phyloP scores from a whole-genome alignment of 2,797 vertebrate species.

The Dryobates pubescens region DNA sequence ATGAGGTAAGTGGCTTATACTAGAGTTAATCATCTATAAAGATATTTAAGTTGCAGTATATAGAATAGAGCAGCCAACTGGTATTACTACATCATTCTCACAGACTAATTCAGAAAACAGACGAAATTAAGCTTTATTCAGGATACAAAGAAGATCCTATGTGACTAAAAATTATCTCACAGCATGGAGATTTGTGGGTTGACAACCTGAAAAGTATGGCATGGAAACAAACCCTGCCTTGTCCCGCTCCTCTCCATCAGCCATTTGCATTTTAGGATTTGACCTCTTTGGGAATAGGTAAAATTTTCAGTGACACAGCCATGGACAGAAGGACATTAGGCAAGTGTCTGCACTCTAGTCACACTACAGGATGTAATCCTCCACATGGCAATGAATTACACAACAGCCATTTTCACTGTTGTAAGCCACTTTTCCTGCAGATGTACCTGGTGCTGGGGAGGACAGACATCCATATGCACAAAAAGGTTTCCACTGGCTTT shows the following conservation, averaged over 20 bases:
- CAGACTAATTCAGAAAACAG: not conserved
- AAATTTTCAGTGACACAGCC: not conserved
- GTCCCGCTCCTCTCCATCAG: not conserved
- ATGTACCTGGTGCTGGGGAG: not conserved
- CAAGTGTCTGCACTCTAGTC: not conserved
- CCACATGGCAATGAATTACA: not conserved
- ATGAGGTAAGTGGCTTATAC: not conserved
- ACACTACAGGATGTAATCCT: not conserved
- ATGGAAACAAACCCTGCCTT: not conserved
- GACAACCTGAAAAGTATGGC: not conserved
- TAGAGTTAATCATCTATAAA: not conserved
- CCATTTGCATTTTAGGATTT: not conserved
- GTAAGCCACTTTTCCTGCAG: not conserved
- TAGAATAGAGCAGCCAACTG: not conserved
- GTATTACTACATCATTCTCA: not conserved
- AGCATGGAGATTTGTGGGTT: not conserved
- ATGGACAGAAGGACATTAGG: fast-evolving
- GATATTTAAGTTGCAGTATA: not conserved
- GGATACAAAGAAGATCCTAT: not conserved
- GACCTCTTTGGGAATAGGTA: not conserved
- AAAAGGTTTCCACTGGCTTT: not conserved
- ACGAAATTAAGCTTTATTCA: not conserved
- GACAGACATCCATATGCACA: not conserved
- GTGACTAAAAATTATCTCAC: not conserved
- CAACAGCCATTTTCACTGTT: not conserved